Conservation (phyloP, 2,888 invertebrate genomes). For the Strigamia maritima region DNA sequence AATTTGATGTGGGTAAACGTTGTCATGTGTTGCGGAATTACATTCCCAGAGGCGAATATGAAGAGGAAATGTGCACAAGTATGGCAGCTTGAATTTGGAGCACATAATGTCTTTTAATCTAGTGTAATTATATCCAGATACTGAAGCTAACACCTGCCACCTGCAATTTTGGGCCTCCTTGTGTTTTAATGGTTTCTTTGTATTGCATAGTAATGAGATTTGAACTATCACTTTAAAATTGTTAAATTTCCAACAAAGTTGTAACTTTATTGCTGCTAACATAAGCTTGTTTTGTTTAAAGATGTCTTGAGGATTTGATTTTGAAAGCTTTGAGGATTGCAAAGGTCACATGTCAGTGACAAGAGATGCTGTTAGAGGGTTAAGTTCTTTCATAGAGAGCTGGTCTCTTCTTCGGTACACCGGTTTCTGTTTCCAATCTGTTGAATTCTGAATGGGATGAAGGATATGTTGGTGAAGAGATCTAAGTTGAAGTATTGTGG, state of each 20-base stretch:
- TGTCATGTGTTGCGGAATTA: neutral
- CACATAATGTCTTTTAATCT: neutral
- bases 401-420: neutral
- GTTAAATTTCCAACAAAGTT: conserved; percentile 4
- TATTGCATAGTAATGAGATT: neutral
- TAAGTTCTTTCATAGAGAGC: neutral
- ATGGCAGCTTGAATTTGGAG: neutral
- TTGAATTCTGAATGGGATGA: neutral
- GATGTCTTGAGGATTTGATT: neutral
- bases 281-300: neutral
- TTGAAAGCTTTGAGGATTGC: neutral
- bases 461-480: neutral
- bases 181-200: neutral
- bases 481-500: too few relatives aligned
- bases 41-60: neutral
- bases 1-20: neutral
- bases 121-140: neutral
- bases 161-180: neutral
- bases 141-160: neutral
- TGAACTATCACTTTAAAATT: neutral
- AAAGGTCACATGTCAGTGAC: neutral
- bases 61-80: neutral
- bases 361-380: neutral
- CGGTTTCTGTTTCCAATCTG: neutral
- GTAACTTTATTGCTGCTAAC: neutral